phyloP scores from a whole-genome alignment of 53 echinoderm and acorn worm species.

The Astropecten irregularis region DNA sequence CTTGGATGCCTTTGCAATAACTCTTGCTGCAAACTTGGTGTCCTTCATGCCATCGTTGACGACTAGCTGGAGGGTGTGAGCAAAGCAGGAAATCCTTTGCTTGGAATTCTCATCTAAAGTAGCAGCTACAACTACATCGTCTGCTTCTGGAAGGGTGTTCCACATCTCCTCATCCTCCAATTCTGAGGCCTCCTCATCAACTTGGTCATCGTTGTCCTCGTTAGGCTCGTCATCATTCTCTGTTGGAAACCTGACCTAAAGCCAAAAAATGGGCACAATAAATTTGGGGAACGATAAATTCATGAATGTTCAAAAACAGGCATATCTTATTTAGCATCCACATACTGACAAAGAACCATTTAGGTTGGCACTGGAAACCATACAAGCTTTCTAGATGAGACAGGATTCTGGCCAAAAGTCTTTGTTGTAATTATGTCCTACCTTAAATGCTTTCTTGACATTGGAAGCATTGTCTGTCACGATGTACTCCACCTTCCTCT shows the following conservation, averaged over 20 bases:
- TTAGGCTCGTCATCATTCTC: not conserved
- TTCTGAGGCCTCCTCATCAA: no score
- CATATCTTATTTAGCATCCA: not conserved
- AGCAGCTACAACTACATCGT: no score
- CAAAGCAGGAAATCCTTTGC: constrained; percentile 50
- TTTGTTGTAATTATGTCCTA: not conserved
- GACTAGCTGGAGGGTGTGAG: constrained; percentile 52
- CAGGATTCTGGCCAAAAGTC: not conserved
- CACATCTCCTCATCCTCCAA: no score
- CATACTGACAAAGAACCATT: not conserved
- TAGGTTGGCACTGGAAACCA: not conserved
- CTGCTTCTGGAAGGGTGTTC: no score
- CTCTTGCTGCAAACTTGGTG: not conserved
- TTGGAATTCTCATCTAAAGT: no score
- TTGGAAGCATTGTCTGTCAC: constrained; percentile 34
- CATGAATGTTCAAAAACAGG: not conserved
- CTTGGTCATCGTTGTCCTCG: no score
- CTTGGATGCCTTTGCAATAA: no score
- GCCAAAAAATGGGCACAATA: not conserved
- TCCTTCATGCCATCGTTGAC: constrained; percentile 60
- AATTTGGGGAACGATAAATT: not conserved
- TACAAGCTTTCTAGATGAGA: not conserved
- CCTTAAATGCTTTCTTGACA: constrained; percentile 40
- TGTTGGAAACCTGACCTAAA: not conserved
- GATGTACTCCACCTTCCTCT: constrained; percentile 30